These are phyloP conservation scores for Perdita meconis DNA, from an alignment of 2,888 invertebrate species.

Conservation along the genomic window DNA sequence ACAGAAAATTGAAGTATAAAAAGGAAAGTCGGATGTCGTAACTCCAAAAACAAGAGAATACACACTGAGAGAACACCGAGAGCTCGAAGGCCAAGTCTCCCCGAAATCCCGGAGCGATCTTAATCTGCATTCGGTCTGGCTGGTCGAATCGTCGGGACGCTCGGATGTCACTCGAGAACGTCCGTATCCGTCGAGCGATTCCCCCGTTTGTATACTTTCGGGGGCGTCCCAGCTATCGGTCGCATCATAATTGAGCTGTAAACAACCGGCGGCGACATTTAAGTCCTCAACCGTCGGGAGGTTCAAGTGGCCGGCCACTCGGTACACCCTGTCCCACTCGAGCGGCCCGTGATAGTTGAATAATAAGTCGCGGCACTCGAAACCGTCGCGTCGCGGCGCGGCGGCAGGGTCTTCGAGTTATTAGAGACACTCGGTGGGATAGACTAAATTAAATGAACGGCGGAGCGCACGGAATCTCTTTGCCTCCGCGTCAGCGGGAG, in stretches of 20 bases:
- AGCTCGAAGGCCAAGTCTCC: slow-evolving; percentile 16
- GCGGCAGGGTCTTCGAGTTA: slow-evolving; percentile 34
- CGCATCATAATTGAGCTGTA: slow-evolving; percentile 36
- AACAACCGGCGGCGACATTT: slow-evolving; percentile 37
- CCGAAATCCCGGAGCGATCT: slow-evolving; percentile 39
- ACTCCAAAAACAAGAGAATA: too few species aligned
- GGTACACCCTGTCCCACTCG: slow-evolving; percentile 33
- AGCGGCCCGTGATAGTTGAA: slow-evolving; percentile 40
- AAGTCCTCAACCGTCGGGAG: slow-evolving; percentile 2
- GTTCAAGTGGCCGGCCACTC: slow-evolving; percentile 36
- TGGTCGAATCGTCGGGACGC: slow-evolving; percentile 26
- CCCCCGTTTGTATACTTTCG: neutral
- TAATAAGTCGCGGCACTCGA: slow-evolving; percentile 43
- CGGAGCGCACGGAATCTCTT: too few species aligned
- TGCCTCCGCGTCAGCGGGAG: too few species aligned
- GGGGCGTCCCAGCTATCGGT: slow-evolving; percentile 1
- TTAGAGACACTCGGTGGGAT: slow-evolving; percentile 40
- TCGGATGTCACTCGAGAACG: slow-evolving; percentile 28
- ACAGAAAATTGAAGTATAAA: too few species aligned
- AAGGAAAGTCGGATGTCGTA: too few species aligned
- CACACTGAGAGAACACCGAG: too few species aligned
- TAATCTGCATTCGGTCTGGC: slow-evolving; percentile 39
- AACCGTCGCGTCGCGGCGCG: too few species aligned
- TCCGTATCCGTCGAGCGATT: neutral
- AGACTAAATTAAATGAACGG: slow-evolving; percentile 47